Evolutionary conservation across 1,140 invertebrate genomes (phyloP), one percentile per base, ranked within the genome.

Genomic region (Heliconius himera): DNA sequence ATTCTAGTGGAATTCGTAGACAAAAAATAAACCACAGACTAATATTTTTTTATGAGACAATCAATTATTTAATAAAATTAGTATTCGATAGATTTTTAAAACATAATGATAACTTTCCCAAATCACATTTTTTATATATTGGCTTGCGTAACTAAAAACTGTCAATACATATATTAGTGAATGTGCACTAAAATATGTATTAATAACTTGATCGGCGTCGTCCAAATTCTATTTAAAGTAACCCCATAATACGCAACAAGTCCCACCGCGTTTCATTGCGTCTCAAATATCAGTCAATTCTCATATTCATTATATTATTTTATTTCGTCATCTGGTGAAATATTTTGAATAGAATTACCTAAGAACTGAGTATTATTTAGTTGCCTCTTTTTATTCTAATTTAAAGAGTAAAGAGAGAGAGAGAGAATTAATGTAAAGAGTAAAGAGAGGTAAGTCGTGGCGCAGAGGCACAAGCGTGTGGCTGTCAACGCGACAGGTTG

Each of bases 211-310:
- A 66, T 66, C 60, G 60, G 60, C 60, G 60, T 66, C 60, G 60
- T 66, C 60, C 60, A 66, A 66, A 66, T 26, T 66, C 60, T 66
- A 66, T 66, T 66, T 66, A 66, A 66, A 66, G 60, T 66, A 66
- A 66, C 60, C 60, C 60, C 60, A 66, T 66, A 66, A 66, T 66
- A 66, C 60, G 60, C 60, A 66, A 66, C 60, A 66, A 66, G 60
- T 66, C 60, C 60, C 60, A 66, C 26, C 60, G 60, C 60, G 60
- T 66, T 16, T 66, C 60, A 66, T 66, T 66, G 60, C 60, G 60
- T 66, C 60, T 66, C 60, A 29, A 66, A 66, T 66, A 66, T 66
- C 60, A 66, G 3, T 66, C 26, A 66, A 66, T 66, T 66, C 60
- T 66, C 26, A 29, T 66, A 66, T 29, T 29, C 60, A 66, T 66